Evolutionary conservation across 2,113 vertebrate genomes (phyloP).

Genomic region (Pavo muticus): DNA sequence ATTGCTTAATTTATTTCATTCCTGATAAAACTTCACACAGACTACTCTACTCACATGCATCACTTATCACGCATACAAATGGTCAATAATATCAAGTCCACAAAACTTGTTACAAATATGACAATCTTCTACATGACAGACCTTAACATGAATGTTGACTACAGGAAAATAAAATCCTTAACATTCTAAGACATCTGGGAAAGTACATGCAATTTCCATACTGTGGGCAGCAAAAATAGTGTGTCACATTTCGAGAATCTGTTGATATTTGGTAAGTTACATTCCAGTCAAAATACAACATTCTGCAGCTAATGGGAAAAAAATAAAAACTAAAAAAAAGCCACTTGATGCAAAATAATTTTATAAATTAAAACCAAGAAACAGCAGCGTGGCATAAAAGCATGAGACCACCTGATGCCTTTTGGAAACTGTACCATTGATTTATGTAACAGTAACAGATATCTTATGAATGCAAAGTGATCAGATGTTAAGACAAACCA

Average conservation of each 20-base stretch:
- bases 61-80: background rate
- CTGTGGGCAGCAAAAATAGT: background rate
- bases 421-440: background rate
- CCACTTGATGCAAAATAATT: background rate
- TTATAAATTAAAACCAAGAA: background rate
- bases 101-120: background rate
- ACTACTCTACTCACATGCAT: background rate
- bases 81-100: background rate
- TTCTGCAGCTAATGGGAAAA: background rate
- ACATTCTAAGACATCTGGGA: background rate
- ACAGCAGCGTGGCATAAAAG: background rate
- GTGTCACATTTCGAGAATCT: background rate
- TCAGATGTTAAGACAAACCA: background rate
- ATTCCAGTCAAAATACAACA: background rate
- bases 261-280: background rate
- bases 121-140: background rate
- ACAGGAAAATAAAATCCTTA: background rate
- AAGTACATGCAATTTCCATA: background rate
- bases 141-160: rapidly evolving
- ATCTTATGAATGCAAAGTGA: background rate
- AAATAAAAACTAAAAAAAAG: too few species aligned
- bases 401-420: background rate
- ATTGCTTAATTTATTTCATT: background rate
- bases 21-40: background rate
- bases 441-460: background rate